Evolutionary conservation across 92 coral and sea anemone species (phyloP).

Genomic region (Paragorgia papillata): DNA sequence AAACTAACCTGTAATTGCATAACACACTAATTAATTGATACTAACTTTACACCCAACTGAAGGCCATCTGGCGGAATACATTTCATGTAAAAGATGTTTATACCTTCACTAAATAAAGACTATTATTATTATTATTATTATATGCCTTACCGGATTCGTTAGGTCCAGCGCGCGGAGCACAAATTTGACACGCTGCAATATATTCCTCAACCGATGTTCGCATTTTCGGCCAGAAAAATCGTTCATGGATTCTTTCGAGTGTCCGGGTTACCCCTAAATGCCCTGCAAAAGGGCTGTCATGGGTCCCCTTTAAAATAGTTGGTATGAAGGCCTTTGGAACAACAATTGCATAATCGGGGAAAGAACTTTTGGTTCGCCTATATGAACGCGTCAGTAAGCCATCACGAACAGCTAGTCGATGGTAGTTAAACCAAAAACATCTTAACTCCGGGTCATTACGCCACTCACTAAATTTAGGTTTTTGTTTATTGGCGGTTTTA

Average conservation of each 20-base stretch:
- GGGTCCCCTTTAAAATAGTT: not conserved
- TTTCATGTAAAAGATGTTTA: too few relatives aligned
- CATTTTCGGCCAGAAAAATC: constrained; percentile 46
- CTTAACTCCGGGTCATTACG: not conserved
- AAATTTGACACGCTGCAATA: not conserved
- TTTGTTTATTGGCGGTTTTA: not conserved
- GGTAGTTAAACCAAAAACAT: constrained; percentile 22
- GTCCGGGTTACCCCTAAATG: too few relatives aligned
- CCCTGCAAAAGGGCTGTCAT: too few relatives aligned
- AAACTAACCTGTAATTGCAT: too few relatives aligned
- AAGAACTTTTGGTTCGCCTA: not conserved
- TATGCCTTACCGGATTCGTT: too few relatives aligned
- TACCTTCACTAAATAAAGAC: too few relatives aligned
- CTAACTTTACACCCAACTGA: too few relatives aligned
- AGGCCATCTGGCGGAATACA: too few relatives aligned
- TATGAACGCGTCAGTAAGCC: constrained; percentile 8
- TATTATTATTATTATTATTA: too few relatives aligned
- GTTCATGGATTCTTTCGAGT: constrained; percentile 1
- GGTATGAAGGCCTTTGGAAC: constrained; percentile 1
- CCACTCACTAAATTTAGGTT: not conserved
- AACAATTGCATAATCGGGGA: constrained; percentile 1
- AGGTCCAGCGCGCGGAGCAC: not conserved
- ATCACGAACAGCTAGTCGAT: constrained; percentile 12
- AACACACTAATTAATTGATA: too few relatives aligned
- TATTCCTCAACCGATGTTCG: not conserved